These are phyloP conservation scores for Trachelipus rathkii DNA, from an alignment of 1,140 invertebrate genomes.

Conservation along the genomic window DNA sequence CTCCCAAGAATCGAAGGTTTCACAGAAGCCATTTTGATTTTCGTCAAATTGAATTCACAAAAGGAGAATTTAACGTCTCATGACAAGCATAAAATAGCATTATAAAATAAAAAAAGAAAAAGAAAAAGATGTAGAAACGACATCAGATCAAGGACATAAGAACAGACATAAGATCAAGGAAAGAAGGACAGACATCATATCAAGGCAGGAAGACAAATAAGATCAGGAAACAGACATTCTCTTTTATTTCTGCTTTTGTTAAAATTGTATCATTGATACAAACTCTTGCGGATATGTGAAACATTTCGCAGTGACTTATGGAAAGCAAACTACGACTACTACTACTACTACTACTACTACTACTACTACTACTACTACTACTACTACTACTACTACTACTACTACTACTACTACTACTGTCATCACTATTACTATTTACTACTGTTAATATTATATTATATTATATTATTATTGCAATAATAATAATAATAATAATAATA, in stretches of 20 bases:
- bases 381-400: neutral
- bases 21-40: constrained; percentile 2
- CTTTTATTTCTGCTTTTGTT: no score
- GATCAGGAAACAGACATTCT: no score
- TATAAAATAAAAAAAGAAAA: no score
- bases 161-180: no score
- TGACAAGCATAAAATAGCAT: neutral
- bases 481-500: neutral
- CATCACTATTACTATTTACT: no score
- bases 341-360: constrained; percentile 4
- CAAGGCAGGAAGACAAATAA: no score
- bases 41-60: neutral
- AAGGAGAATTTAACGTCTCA: neutral
- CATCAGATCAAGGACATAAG: no score
- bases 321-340: neutral
- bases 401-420: neutral
- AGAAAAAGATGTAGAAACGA: no score
- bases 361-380: neutral
- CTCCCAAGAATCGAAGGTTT: neutral
- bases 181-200: no score
- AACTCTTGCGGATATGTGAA: no score
- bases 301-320: neutral
- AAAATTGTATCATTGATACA: no score
- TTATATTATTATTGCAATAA: neutral
- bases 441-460: neutral